A percentile compares a stretch with the other conserved stretches of the same genome.
phyloP scores from a whole-genome alignment of 2,888 invertebrate species.

The Philereme vetulata region DNA sequence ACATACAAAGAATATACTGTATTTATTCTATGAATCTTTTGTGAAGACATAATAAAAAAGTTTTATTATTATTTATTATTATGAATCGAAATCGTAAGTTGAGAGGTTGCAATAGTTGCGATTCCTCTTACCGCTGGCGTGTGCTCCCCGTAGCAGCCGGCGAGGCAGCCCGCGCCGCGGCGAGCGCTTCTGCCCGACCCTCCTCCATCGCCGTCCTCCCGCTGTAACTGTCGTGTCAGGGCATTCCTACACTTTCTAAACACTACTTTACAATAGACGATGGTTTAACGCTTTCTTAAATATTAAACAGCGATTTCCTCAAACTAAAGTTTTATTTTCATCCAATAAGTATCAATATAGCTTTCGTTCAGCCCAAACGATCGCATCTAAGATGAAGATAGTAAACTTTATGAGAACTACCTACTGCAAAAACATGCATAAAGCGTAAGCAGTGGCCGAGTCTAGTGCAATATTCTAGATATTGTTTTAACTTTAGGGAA shows the following conservation, averaged over 20 bases:
- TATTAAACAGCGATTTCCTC: constrained; percentile 3
- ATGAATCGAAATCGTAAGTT: too few species aligned
- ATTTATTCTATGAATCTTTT: too few species aligned
- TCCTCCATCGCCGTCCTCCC: constrained; percentile 80
- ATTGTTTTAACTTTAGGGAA: constrained; percentile 19
- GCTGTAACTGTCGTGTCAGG: constrained; percentile 76
- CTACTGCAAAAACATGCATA: constrained; percentile 50
- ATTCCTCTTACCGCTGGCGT: constrained; percentile 88
- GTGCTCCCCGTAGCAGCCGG: constrained; percentile 88
- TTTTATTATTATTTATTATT: too few species aligned
- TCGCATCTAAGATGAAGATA: background rate
- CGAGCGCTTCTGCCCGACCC: constrained; percentile 85
- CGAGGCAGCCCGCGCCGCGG: constrained; percentile 86
- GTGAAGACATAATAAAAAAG: too few species aligned
- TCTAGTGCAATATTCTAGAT: constrained; percentile 37
- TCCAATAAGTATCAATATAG: constrained; percentile 25
- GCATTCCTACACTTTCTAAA: constrained; percentile 51
- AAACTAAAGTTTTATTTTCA: constrained; percentile 4
- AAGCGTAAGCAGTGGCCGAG: constrained; percentile 59
- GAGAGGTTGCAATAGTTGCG: constrained; percentile 7
- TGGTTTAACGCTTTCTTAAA: constrained; percentile 21
- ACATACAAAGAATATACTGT: too few species aligned
- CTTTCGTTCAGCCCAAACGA: constrained; percentile 29
- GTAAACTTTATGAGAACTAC: constrained; percentile 19
- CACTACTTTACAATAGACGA: constrained; percentile 23